phyloP scores from a whole-genome alignment of 2,888 invertebrate genomes.

The Drosophila austrosaltans region DNA sequence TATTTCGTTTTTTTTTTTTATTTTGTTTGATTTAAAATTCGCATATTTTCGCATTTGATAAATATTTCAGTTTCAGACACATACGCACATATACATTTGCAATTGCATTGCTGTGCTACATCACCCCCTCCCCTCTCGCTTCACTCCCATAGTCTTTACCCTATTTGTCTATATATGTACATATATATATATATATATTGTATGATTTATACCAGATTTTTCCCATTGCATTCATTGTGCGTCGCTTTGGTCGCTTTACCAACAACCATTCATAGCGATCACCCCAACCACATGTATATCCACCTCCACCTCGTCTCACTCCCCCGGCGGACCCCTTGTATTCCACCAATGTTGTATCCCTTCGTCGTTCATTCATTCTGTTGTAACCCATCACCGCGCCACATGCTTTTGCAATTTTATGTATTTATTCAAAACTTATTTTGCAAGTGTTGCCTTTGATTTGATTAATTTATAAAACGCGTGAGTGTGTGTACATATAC shows the following conservation, averaged over 20 bases:
- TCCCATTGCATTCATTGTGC: slow-evolving; percentile 30
- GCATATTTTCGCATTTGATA: slow-evolving; percentile 57
- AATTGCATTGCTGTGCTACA: slow-evolving; percentile 12
- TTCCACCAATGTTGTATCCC: no score
- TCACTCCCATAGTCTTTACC: slow-evolving; percentile 22
- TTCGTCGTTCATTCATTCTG: no score
- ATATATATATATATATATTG: slow-evolving; percentile 46
- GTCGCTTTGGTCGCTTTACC: slow-evolving; percentile 5
- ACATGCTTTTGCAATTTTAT: slow-evolving; percentile 38
- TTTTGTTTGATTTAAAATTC: slow-evolving; percentile 56
- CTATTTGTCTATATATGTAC: slow-evolving; percentile 17
- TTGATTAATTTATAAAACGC: slow-evolving; percentile 68
- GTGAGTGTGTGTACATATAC: slow-evolving; percentile 26
- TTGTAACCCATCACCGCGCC: not conserved
- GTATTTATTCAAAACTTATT: slow-evolving; percentile 52
- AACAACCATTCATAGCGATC: no score
- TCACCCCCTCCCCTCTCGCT: slow-evolving; percentile 11
- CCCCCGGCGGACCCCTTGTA: not conserved
- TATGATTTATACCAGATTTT: slow-evolving; percentile 55
- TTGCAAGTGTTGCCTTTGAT: slow-evolving; percentile 61
- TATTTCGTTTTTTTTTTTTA: slow-evolving; percentile 26
- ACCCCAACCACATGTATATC: not conserved
- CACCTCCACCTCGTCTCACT: not conserved
- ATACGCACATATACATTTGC: slow-evolving; percentile 4
- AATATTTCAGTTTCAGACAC: slow-evolving; percentile 60